A percentile compares a stretch with the other conserved stretches of the same genome.
Evolutionary conservation across 2,797 vertebrate species (phyloP).

Genomic region (Alcedo atthis): DNA sequence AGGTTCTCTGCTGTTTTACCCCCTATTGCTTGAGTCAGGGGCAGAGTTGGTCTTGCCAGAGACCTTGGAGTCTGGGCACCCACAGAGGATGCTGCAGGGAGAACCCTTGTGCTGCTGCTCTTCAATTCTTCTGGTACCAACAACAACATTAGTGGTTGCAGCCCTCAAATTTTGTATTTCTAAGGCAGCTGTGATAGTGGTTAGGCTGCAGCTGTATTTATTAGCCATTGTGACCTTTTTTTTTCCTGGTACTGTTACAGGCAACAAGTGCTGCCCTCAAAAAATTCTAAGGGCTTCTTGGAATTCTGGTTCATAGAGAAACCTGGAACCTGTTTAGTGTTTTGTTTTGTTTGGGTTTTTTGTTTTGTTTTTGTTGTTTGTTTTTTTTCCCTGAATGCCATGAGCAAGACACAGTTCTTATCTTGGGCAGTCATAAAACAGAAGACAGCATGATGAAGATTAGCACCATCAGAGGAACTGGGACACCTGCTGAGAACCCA

Average conservation of each 20-base stretch:
- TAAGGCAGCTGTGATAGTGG: background rate
- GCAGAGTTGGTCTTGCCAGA: background rate
- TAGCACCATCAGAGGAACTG: background rate
- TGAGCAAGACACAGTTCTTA: background rate
- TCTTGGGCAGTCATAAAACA: background rate
- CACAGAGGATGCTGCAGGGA: background rate
- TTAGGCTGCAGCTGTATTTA: background rate
- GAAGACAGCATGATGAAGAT: background rate
- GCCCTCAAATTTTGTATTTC: background rate
- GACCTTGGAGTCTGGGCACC: too few species aligned
- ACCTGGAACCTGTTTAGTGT: background rate
- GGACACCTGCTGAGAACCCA: background rate
- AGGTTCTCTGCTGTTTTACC: background rate
- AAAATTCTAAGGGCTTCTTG: background rate
- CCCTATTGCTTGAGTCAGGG: background rate
- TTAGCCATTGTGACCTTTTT: background rate
- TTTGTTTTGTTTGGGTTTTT: too few species aligned
- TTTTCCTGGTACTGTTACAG: background rate
- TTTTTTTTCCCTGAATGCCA: background rate
- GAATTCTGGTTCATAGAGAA: background rate
- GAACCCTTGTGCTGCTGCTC: rapidly evolving
- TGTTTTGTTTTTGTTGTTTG: too few species aligned
- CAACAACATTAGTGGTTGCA: background rate
- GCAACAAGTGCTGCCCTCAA: background rate
- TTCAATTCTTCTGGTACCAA: background rate